Conservation (phyloP, 1,140 invertebrate genomes). For the Ostrea edulis region DNA sequence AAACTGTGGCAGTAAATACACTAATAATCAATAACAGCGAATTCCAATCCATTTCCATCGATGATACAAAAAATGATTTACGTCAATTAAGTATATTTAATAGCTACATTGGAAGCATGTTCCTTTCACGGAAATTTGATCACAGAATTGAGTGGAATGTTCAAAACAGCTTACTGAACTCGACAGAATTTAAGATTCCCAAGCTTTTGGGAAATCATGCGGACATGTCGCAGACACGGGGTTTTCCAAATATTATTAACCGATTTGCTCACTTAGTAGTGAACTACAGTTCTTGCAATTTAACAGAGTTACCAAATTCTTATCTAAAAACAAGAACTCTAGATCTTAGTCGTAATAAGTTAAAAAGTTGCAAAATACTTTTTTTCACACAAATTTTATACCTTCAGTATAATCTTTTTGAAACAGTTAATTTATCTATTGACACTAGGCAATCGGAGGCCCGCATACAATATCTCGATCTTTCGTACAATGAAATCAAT, state of each 20-base stretch:
- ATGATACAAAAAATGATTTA: background rate
- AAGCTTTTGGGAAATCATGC: background rate
- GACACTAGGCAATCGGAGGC: slow-evolving; percentile 11
- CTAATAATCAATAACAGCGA: background rate
- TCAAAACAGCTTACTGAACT: background rate
- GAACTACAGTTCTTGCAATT: background rate
- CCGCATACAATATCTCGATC: background rate
- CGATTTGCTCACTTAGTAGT: background rate
- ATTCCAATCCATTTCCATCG: background rate
- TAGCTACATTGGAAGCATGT: background rate
- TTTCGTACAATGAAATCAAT: background rate
- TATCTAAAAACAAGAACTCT: background rate
- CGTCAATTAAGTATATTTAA: background rate
- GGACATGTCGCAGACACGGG: background rate
- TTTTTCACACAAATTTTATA: background rate
- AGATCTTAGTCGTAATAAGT: background rate
- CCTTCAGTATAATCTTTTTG: background rate
- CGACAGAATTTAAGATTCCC: background rate
- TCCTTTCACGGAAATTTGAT: background rate
- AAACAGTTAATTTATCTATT: background rate
- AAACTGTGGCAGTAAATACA: background rate
- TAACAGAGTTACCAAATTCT: background rate
- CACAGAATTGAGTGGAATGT: background rate
- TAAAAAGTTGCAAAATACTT: background rate
- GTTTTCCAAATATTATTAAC: background rate